Evolutionary conservation across 2,888 invertebrate species (phyloP).

Genomic region (Gonocerus acuteangulatus): DNA sequence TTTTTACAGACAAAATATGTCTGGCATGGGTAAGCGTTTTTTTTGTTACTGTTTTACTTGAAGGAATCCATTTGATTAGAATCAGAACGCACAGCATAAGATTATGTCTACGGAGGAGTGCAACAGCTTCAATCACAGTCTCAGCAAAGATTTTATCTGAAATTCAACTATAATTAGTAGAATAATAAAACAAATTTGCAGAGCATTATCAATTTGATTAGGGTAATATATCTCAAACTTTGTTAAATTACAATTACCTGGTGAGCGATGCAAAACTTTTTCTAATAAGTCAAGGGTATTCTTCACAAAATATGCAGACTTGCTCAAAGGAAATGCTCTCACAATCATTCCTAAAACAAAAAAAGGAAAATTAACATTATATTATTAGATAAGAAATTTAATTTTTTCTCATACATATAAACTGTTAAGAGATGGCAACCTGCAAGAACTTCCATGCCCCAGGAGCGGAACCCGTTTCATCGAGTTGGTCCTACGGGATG

Average conservation of each 20-base stretch:
- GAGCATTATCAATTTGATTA: neutral
- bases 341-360: slow-evolving; percentile 9
- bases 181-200: neutral
- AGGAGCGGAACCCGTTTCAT: too few relatives aligned
- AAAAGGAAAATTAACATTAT: neutral
- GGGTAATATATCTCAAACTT: too few relatives aligned
- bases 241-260: neutral
- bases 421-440: too few relatives aligned
- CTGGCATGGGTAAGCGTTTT: slow-evolving; percentile 6
- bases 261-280: neutral
- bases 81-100: slow-evolving; percentile 14
- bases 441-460: too few relatives aligned
- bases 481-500: too few relatives aligned
- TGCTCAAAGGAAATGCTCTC: slow-evolving; percentile 1
- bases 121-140: slow-evolving; percentile 13
- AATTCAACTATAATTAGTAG: neutral
- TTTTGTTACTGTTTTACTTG: slow-evolving; percentile 9
- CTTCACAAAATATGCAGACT: neutral
- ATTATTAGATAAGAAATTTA: neutral
- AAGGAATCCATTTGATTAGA: slow-evolving; percentile 12
- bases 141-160: slow-evolving; percentile 10
- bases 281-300: slow-evolving; percentile 6
- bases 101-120: slow-evolving; percentile 14
- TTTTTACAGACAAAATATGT: slow-evolving; percentile 10
- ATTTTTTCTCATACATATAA: neutral